Evolutionary conservation across 2,113 vertebrate species (phyloP).

Genomic region (Hirundichthys speculiger): DNA sequence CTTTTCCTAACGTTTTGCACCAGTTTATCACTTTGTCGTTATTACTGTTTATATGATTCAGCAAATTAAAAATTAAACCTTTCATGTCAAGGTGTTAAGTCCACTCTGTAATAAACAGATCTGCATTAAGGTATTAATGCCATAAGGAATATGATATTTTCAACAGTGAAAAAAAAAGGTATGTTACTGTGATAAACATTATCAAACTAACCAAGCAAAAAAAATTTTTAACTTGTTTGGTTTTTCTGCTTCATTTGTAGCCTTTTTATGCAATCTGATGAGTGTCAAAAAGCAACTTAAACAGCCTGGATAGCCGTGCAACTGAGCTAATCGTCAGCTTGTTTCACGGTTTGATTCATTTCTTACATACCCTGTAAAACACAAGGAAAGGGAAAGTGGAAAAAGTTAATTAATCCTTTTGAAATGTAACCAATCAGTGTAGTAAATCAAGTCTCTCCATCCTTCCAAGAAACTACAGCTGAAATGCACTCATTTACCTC

Average conservation of each 20-base stretch:
- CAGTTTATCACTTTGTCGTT: no score
- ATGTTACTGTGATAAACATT: no score
- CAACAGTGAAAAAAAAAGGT: no score
- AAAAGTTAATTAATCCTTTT: conserved; percentile 20
- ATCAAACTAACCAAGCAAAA: neutral
- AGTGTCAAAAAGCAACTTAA: conserved; percentile 46
- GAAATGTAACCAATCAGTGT: conserved; percentile 20
- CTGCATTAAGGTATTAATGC: no score
- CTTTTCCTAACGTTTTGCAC: no score
- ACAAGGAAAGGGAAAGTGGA: conserved; percentile 16
- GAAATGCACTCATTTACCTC: conserved; percentile 24
- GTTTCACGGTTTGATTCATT: conserved; percentile 5
- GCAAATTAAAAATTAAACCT: no score
- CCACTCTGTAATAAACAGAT: no score
- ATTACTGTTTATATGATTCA: no score
- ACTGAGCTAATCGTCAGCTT: conserved; percentile 22
- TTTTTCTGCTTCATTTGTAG: conserved; percentile 41
- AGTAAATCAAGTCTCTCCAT: conserved; percentile 15
- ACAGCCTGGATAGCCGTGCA: conserved; percentile 35
- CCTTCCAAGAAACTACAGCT: conserved; percentile 24
- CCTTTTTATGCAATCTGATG: conserved; percentile 35
- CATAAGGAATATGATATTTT: no score
- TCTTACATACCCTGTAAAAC: conserved; percentile 1
- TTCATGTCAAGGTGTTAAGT: no score
- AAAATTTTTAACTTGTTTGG: conserved; percentile 17